Evolutionary conservation across 2,888 invertebrate genomes (phyloP), one percentile per base, ranked within the genome.

Genomic region (Campoplex nolae): DNA sequence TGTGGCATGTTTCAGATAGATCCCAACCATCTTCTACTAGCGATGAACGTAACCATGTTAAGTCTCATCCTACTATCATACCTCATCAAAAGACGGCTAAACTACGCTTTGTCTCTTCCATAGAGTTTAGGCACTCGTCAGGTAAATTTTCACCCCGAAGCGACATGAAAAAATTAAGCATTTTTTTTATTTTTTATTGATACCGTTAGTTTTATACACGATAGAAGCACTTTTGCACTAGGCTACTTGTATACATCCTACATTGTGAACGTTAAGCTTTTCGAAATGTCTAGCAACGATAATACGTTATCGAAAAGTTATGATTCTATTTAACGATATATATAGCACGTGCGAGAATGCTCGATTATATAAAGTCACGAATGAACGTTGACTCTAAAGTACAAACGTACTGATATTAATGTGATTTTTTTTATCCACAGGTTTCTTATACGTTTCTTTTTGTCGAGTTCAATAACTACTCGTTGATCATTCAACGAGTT

Each of bases 21-120:
- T 95, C 95, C 92, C 95, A 95, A 94, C 95, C 95, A 94, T 95
- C 95, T 92, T 95, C 95, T 93, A 94, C 88, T 94, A 95, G 95
- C 92, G 95, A 95, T 93, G 95, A 95, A 93, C 95, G 95, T 94
- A 93, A 93, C 91, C 91, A 92, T 93, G 92, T 92, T 95, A 95
- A 94, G 92, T 91, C 91, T 93, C 93, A 92, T 91, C 92, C 93
- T 79, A 80, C 79, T 93, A 92, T 93, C 91, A 93, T 94, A 92
- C 91, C 95, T 93, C 95, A 95, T 91, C 95, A 95, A 94, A 96
- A 95, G 95, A 95, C 96, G 91, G 97, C 97, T 88, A 97, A 97
- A 95, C 95, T 97, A 89, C 96, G 97, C 90, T 97, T 97, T 95
- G 97, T 97, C 83, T 96, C 97, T 88, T 97, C 97, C 71, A 97